phyloP scores from a whole-genome alignment of 2,888 invertebrate species.

The Apamea epomidion region DNA sequence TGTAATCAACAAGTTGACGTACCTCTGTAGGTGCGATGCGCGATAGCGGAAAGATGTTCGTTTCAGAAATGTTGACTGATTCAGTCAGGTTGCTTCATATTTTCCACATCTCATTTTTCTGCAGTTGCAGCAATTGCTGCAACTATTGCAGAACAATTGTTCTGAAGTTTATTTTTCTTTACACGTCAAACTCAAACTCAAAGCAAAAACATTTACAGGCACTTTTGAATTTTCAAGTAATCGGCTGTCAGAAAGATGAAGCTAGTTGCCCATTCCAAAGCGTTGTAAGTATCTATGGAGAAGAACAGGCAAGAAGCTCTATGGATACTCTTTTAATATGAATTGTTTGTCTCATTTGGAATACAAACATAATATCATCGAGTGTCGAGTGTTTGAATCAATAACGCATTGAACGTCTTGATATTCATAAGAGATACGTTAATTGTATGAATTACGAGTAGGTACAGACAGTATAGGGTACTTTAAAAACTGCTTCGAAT shows the following conservation, averaged over 20 bases:
- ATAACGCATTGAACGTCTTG: neutral
- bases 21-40: slow-evolving; percentile 2
- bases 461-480: too few species aligned
- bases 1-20: slow-evolving; percentile 43
- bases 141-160: neutral
- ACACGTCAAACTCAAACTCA: neutral
- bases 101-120: neutral
- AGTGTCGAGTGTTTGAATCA: neutral
- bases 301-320: neutral
- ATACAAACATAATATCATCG: neutral
- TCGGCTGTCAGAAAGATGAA: neutral
- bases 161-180: neutral
- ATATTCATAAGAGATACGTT: neutral
- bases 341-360: neutral
- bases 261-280: neutral
- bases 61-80: slow-evolving; percentile 6
- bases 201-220: neutral
- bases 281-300: neutral
- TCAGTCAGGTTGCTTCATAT: neutral
- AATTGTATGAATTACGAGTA: neutral
- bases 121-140: neutral
- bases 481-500: too few species aligned
- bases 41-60: slow-evolving; percentile 20
- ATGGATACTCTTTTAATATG: neutral
- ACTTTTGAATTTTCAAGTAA: neutral